phyloP scores from a whole-genome alignment of 2,113 vertebrate species.

The Dasyurus viverrinus region DNA sequence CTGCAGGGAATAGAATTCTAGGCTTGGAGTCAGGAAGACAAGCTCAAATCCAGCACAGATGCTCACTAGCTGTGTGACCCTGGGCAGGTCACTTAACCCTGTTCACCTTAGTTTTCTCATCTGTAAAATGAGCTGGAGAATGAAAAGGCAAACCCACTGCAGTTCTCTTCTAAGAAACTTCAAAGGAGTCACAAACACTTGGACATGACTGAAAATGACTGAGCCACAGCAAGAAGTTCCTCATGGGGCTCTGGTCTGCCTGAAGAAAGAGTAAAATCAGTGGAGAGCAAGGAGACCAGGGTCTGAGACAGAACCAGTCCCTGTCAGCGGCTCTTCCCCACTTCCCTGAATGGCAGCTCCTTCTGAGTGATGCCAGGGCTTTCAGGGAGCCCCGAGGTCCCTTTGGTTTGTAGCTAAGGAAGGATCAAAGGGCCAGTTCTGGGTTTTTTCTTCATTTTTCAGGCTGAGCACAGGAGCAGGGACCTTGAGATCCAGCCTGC shows the following conservation, averaged over 20 bases:
- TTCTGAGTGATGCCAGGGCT: neutral
- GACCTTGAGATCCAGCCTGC: constrained; percentile 58
- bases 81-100: neutral
- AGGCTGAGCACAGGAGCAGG: neutral
- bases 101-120: neutral
- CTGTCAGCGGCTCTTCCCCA: neutral
- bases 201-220: neutral
- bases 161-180: neutral
- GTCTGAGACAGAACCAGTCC: neutral
- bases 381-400: neutral
- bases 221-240: neutral
- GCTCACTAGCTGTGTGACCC: neutral
- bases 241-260: neutral
- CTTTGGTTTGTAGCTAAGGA: neutral
- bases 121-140: neutral
- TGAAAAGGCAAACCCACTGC: neutral
- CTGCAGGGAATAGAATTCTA: neutral
- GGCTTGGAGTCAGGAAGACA: neutral
- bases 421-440: neutral
- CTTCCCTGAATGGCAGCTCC: neutral
- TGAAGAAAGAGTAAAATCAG: neutral
- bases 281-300: too few species aligned
- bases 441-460: neutral
- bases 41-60: neutral
- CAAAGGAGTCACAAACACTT: neutral